Base-by-base conservation (phyloP, 2,797 vertebrate genomes). In the Anguilla obscura region DNA sequence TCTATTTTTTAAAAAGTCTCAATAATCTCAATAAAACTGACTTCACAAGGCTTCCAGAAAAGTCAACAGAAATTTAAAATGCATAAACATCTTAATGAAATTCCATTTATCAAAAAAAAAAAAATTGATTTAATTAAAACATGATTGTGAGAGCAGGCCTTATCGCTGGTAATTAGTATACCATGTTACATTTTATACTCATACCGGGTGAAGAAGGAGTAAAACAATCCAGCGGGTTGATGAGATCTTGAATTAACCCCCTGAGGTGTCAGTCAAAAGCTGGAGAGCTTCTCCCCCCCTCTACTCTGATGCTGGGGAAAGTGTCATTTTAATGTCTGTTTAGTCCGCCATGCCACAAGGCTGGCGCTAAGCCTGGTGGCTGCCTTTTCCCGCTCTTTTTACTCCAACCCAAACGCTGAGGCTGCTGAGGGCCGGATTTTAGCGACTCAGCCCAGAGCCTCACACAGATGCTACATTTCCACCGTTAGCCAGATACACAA, bases 171-270 rank as follows among this genome's bases (percentile, higher is more conserved):
- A 71, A 71, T 71, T 71, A 71, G 69, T 14, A 71, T 27, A 30
- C n/a, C 27, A 30, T 71, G 69, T 33, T 30, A 71, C n/a, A 71
- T 30, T 71, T 71, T 71, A 27, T 71, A 27, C 27, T 27, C n/a
- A 30, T 71, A 33, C 69, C 1, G 69, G 69, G 27, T 3, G n/a
- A 69, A 12, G 9, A 12, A 10, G 69, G 69, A 69, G n/a, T 14
- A 27, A 14, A n/a, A 69, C 21, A 69, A n/a, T 71, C 69, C 69
- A 14, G 69, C 27, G 69, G n/a, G 27, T 71, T 71, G 69, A 71
- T 71, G n/a, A 71, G 69, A 71, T 71, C 69, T 27, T 71, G 69
- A 71, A 71, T 71, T 71, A 71, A 33, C 69, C 69, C 69, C 69
- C 69, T 12, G 69, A 71, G 69, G 69, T 71, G 69, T 71, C 69